Conservation (phyloP, 2,113 vertebrate species). For the Sarotherodon lohbergeri region DNA sequence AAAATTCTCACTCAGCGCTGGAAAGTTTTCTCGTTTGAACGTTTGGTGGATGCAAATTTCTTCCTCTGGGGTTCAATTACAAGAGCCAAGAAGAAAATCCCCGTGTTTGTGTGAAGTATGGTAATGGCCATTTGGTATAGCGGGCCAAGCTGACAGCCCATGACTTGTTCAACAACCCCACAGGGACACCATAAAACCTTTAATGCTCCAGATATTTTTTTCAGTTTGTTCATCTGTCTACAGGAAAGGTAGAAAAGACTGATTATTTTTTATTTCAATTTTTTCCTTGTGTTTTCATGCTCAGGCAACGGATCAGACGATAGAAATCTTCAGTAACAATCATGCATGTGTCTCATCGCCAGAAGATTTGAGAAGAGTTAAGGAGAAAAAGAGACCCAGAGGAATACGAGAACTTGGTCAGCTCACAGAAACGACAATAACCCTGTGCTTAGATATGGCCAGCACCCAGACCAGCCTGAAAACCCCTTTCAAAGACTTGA, state of each 20-base stretch:
- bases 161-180: slow-evolving; percentile 30
- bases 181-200: slow-evolving; percentile 36
- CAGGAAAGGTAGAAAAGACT: neutral
- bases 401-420: slow-evolving; percentile 20
- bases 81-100: slow-evolving; percentile 35
- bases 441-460: slow-evolving; percentile 76
- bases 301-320: slow-evolving; percentile 48
- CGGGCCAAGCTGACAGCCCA: slow-evolving; percentile 31
- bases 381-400: slow-evolving; percentile 1
- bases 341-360: slow-evolving; percentile 59
- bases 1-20: slow-evolving; percentile 41
- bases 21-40: slow-evolving; percentile 31
- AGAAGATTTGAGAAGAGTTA: slow-evolving; percentile 56
- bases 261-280: neutral
- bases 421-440: slow-evolving; percentile 12
- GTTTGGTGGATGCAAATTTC: slow-evolving; percentile 27
- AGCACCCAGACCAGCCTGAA: slow-evolving; percentile 80
- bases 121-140: slow-evolving; percentile 67
- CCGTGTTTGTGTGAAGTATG: slow-evolving; percentile 62
- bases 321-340: slow-evolving; percentile 44
- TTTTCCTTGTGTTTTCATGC: neutral
- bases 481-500: slow-evolving; percentile 74
- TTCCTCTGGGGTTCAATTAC: slow-evolving; percentile 50
- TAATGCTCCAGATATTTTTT: neutral
- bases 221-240: neutral